phyloP scores from a whole-genome alignment of 30 jellyfish, hydroid and myxozoan species.

The Turritopsis rubra region DNA sequence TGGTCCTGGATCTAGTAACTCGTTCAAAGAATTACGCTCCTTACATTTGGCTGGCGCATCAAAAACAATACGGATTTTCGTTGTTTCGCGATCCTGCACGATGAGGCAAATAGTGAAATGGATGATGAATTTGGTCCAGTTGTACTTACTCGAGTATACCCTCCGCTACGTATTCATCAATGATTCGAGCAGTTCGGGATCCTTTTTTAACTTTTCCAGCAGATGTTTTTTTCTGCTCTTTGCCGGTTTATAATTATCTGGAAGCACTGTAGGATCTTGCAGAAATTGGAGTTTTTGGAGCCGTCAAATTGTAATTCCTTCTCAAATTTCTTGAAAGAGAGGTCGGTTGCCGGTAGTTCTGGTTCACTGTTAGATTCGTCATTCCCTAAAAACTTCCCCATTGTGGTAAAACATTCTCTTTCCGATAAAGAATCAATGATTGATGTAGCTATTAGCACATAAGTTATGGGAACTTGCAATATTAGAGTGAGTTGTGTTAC shows the following conservation, averaged over 20 bases:
- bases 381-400: background rate
- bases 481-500: conserved; percentile 1
- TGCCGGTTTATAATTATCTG: background rate
- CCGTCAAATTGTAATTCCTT: conserved; percentile 2
- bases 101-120: conserved; percentile 9
- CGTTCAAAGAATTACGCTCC: conserved; percentile 17
- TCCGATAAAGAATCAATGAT: background rate
- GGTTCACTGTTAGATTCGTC: background rate
- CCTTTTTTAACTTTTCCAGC: background rate
- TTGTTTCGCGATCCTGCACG: conserved; percentile 28
- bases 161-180: background rate
- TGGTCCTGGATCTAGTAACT: conserved; percentile 8
- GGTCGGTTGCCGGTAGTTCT: background rate
- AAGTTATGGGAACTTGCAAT: background rate
- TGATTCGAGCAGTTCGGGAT: conserved; percentile 18
- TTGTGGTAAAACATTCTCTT: background rate
- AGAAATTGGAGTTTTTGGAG: background rate
- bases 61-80: conserved; percentile 26
- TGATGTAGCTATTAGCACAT: background rate
- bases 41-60: conserved; percentile 5
- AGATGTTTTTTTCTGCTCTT: background rate
- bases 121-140: background rate
- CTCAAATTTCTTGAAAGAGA: background rate
- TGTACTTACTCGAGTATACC: conserved; percentile 18
- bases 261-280: background rate